Evolutionary conservation across 2,797 vertebrate species (phyloP).

Genomic region (Choloepus didactylus): DNA sequence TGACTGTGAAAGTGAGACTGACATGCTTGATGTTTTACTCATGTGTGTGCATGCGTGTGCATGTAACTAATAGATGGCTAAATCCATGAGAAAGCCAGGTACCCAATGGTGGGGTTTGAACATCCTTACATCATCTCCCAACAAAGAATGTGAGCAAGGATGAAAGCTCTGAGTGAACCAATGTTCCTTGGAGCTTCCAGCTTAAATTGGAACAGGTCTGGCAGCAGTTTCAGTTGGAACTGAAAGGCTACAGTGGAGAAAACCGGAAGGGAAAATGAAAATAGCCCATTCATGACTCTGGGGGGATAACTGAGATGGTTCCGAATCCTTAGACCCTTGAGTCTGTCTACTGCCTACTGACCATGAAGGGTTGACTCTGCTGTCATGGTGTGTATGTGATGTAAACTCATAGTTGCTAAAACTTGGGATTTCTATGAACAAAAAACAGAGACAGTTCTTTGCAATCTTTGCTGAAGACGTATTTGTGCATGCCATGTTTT

Average conservation of each 20-base stretch:
- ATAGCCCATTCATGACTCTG: background rate
- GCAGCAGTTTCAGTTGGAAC: background rate
- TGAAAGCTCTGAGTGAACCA: background rate
- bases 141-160: background rate
- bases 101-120: background rate
- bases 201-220: background rate
- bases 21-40: background rate
- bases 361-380: background rate
- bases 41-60: background rate
- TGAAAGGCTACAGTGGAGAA: background rate
- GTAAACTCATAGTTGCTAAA: background rate
- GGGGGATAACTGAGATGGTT: background rate
- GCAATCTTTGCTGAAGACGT: conserved; percentile 14
- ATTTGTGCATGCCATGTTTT: background rate
- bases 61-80: background rate
- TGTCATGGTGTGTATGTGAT: background rate
- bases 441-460: background rate
- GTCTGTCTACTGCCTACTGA: background rate
- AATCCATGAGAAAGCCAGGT: background rate
- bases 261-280: background rate
- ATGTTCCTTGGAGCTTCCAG: background rate
- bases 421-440: background rate
- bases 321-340: background rate
- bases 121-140: background rate
- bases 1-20: background rate